Conservation (phyloP, 2,888 invertebrate genomes). For the Epinotia demarniana region DNA sequence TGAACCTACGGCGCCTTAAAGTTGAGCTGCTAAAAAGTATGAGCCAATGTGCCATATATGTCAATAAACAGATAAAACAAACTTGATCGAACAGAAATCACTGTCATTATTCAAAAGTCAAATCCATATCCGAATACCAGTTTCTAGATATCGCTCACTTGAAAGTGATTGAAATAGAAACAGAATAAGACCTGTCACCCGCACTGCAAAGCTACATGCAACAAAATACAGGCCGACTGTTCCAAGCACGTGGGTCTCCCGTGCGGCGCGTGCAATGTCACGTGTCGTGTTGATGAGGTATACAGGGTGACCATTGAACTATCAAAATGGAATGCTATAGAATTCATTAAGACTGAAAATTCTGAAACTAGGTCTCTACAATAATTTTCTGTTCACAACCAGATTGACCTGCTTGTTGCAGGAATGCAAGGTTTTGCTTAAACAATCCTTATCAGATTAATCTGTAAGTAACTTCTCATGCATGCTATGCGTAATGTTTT, state of each 20-base stretch:
- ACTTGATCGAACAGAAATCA: background rate
- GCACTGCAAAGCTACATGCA: background rate
- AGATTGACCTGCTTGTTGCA: no score
- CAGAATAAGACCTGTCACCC: background rate
- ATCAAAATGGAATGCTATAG: background rate
- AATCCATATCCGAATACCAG: background rate
- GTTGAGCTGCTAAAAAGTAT: no score
- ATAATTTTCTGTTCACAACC: background rate
- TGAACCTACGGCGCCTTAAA: no score
- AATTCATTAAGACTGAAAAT: background rate
- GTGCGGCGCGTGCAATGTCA: slow-evolving; percentile 1
- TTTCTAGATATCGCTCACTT: background rate
- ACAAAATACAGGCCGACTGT: background rate
- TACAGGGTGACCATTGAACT: background rate
- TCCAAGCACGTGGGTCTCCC: slow-evolving; percentile 15
- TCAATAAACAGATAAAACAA: background rate
- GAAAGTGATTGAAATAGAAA: background rate
- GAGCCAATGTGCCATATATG: no score
- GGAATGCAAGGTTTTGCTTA: no score
- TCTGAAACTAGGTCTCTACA: background rate
- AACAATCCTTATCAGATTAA: no score
- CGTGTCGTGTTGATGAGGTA: slow-evolving; percentile 15
- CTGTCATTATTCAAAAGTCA: background rate
- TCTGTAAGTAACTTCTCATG: no score
- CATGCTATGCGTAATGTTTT: no score